phyloP scores from a whole-genome alignment of 2,113 vertebrate species.

The Willisornis vidua region DNA sequence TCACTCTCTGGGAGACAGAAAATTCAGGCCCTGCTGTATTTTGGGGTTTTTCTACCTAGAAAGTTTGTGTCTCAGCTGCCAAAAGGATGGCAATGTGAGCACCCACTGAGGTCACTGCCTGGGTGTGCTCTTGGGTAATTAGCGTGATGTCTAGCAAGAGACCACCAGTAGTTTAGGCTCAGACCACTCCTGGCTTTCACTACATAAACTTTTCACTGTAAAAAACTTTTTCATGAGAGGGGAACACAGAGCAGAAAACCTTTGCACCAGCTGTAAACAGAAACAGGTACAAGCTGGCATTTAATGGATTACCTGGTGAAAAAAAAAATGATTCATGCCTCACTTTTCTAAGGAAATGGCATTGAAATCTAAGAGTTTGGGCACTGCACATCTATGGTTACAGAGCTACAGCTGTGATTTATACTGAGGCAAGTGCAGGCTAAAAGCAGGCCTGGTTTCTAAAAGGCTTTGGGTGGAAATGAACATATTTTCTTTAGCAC shows the following conservation, averaged over 20 bases:
- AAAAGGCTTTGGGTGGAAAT: conserved; percentile 54
- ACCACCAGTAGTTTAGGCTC: background rate
- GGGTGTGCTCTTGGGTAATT: conserved; percentile 54
- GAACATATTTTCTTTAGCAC: conserved; percentile 52
- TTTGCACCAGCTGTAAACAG: background rate
- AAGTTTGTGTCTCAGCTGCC: conserved; percentile 44
- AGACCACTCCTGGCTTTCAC: background rate
- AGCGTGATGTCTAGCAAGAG: background rate
- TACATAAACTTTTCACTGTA: background rate
- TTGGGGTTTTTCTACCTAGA: conserved; percentile 61
- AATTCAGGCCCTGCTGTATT: conserved; percentile 41
- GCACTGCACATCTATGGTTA: background rate
- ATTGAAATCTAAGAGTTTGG: background rate
- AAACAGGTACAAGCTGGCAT: background rate
- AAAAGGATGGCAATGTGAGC: conserved; percentile 42
- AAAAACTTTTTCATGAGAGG: background rate
- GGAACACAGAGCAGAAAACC: background rate
- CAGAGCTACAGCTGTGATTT: conserved; percentile 11
- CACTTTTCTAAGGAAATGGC: background rate
- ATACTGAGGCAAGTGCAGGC: background rate
- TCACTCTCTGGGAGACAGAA: conserved; percentile 19
- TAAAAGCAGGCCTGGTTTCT: conserved; percentile 43
- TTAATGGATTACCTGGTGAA: background rate
- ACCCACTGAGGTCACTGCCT: conserved; percentile 59
- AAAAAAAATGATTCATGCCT: background rate